These are phyloP conservation scores for Coluber constrictor DNA, from an alignment of 2,797 vertebrate species.

Conservation along the genomic window DNA sequence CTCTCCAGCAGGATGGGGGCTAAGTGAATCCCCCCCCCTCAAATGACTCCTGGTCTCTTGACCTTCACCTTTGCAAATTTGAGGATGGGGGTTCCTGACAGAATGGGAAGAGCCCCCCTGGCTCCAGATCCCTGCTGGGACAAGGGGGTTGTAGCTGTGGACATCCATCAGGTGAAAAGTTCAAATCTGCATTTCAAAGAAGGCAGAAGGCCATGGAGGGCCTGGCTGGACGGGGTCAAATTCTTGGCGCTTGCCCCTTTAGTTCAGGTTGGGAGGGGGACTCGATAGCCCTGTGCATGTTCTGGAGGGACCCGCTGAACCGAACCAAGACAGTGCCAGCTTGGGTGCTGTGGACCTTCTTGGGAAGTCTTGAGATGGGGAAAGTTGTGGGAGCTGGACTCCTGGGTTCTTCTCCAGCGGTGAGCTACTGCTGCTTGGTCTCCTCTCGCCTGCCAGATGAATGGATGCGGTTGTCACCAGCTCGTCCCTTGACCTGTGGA, in stretches of 20 bases:
- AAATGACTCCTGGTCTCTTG: not conserved
- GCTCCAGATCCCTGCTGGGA: slow-evolving; percentile 55
- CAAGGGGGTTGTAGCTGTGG: slow-evolving; percentile 56
- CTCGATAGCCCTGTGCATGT: not conserved
- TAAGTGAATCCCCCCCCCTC: not conserved
- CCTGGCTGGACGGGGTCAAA: slow-evolving; percentile 44
- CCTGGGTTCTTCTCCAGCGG: too few species aligned
- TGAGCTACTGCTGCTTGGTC: too few species aligned
- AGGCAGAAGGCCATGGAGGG: slow-evolving; percentile 44
- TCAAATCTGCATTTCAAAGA: slow-evolving; percentile 71
- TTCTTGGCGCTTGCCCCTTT: slow-evolving; percentile 9
- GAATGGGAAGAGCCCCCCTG: not conserved
- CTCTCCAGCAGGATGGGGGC: not conserved
- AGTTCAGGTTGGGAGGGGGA: not conserved
- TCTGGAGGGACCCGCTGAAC: too few species aligned
- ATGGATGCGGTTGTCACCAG: not conserved
- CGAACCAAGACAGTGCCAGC: not conserved
- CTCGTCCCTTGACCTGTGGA: not conserved
- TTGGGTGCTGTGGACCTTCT: not conserved
- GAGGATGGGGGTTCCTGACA: not conserved
- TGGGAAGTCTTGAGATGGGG: not conserved
- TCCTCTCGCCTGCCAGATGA: not conserved
- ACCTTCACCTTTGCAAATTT: not conserved
- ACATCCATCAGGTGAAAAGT: slow-evolving; percentile 71
- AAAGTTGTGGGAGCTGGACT: not conserved